phyloP scores from a whole-genome alignment of 1,140 invertebrate genomes.

The Macrobrachium rosenbergii region DNA sequence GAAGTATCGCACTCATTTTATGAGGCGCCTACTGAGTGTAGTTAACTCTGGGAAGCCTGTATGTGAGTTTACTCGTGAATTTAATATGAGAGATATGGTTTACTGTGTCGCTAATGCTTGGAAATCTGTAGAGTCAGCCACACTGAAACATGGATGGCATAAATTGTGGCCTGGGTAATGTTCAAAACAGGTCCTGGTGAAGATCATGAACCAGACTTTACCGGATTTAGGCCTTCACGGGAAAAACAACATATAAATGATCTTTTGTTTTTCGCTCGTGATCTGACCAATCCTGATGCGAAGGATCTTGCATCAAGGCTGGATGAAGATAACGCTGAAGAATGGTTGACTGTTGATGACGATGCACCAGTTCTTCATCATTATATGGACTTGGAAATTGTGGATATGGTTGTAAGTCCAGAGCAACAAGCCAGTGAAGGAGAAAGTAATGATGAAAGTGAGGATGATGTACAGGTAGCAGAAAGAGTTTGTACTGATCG shows the following conservation, averaged over 20 bases:
- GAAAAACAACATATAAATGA: background rate
- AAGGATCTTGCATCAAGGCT: background rate
- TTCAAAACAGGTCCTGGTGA: background rate
- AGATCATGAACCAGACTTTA: background rate
- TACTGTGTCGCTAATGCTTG: slow-evolving; percentile 17
- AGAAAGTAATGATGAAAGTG: no score
- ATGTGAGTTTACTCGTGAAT: slow-evolving; percentile 4
- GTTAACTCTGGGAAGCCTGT: no score
- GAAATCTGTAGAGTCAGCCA: background rate
- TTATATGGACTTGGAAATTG: no score
- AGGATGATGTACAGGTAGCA: no score
- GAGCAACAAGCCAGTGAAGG: no score
- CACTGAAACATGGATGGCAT: slow-evolving; percentile 34
- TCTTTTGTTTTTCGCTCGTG: background rate
- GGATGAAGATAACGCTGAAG: slow-evolving; percentile 9
- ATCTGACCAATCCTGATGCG: background rate
- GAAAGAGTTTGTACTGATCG: no score
- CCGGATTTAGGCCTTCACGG: background rate
- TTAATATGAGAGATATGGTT: slow-evolving; percentile 8
- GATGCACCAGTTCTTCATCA: background rate
- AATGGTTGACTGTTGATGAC: slow-evolving; percentile 1
- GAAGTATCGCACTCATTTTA: slow-evolving; percentile 14
- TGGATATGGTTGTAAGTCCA: no score
- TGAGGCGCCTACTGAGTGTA: background rate
- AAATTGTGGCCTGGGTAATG: slow-evolving; percentile 29